phyloP scores from a whole-genome alignment of 2,113 vertebrate species.

The Carettochelys insculpta region DNA sequence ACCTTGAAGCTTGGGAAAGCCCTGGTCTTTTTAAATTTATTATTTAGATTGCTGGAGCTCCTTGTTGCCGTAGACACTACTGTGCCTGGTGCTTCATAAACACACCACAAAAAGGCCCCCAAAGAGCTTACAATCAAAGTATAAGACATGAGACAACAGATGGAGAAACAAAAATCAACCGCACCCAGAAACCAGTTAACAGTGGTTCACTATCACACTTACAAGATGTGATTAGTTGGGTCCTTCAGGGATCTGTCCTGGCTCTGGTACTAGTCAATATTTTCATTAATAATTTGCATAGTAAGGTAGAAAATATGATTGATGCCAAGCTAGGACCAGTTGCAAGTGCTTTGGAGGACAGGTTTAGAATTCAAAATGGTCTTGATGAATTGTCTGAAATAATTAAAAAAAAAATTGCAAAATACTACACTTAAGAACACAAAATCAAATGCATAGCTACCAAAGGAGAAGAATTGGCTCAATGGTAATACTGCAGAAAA shows the following conservation, averaged over 20 bases:
- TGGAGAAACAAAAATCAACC: background rate
- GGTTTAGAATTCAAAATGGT: background rate
- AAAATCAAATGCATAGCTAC: background rate
- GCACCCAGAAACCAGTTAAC: background rate
- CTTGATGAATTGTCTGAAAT: background rate
- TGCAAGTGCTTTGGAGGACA: background rate
- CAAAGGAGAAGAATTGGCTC: background rate
- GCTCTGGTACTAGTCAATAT: background rate
- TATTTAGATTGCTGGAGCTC: background rate
- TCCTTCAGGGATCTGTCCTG: background rate
- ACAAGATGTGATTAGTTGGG: background rate
- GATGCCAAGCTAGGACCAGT: background rate
- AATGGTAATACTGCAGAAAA: background rate
- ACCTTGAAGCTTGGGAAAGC: background rate
- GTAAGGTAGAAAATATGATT: background rate
- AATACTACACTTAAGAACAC: background rate
- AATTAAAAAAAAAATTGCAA: background rate
- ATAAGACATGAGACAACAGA: background rate
- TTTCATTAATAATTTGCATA: background rate
- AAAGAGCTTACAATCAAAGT: background rate
- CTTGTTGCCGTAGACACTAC: background rate
- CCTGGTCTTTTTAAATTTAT: no score
- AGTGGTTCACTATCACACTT: background rate
- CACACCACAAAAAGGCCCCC: background rate
- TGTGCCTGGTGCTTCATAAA: background rate